Conservation (phyloP, 1,140 invertebrate genomes). For the Coenobita brevimanus region DNA sequence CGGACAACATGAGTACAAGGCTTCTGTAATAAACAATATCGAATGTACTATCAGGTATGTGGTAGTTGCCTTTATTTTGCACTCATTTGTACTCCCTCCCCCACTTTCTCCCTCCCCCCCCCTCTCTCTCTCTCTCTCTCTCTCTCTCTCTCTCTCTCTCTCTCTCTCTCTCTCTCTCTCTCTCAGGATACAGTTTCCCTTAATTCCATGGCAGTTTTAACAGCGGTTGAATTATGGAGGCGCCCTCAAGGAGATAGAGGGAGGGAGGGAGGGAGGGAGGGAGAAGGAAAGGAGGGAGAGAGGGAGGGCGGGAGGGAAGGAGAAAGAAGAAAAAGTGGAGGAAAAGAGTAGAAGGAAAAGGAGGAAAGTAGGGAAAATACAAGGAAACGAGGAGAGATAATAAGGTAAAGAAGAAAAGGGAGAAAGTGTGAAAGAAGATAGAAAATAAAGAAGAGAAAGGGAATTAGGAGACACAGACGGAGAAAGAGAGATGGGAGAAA, state of each 20-base stretch:
- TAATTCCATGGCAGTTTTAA: conserved; percentile 45
- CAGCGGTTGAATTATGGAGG: conserved; percentile 25
- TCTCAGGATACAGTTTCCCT: conserved; percentile 32
- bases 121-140: not conserved
- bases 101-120: not conserved
- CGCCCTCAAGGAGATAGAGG: conserved; percentile 21
- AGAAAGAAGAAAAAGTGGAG: not conserved
- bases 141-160: not conserved
- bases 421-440: too few species aligned
- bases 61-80: not conserved
- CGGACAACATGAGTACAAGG: too few species aligned
- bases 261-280: not conserved
- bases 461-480: too few species aligned
- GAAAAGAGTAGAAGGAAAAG: too few species aligned
- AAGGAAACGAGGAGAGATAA: too few species aligned
- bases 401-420: too few species aligned
- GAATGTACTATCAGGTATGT: not conserved
- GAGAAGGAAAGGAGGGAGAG: not conserved
- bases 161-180: not conserved
- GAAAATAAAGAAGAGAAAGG: too few species aligned
- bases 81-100: not conserved
- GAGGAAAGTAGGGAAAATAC: too few species aligned
- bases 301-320: not conserved
- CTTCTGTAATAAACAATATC: not conserved
- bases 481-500: too few species aligned